Base-by-base conservation (phyloP, 1,140 invertebrate species). In the Bombus pascuorum region DNA sequence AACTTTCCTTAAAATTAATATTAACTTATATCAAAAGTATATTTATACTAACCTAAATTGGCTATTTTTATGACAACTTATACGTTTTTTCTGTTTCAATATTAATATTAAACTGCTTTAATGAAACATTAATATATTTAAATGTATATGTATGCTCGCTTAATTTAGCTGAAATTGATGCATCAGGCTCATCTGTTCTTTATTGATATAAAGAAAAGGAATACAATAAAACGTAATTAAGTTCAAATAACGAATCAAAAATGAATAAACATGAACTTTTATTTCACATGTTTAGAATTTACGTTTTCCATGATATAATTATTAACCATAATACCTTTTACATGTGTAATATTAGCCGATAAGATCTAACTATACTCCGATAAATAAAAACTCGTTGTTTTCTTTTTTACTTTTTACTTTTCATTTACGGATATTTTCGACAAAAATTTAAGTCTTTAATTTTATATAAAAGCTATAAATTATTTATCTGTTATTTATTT, bases 391-490 rank as follows among this genome's bases (percentile, higher is more conserved):
- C 66, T 62, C n/a, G 66, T 59, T 44, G 66, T 37, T 28, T 70
- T 9, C 44, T n/a, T 28, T 47, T 76, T 68, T 34, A 53, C 12
- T 12, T 18, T 18, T 47, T 47, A 47, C 47, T 47, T 18, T 47
- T 68, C 28, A 42, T 1, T 28, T 79, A 44, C 32, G n/a, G 71
- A 15, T 25, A 13, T 44, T 79, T 9, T 37, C 15, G n/a, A 71
- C n/a, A 6, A 84, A 47, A 79, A 44, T 72, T 59, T 2, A 42
- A 42, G 1, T 78, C 28, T 79, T 22, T 18, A 34, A 53, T 25
- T 57, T 59, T n/a, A 79, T 79, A 68, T 79, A 83, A 83, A 83
- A 77, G 44, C 59, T 75, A 75, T 82, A 53, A 37, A 57, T 53
- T 75, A 82, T 75, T 10, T 37, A 66, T 74, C 25, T 39, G 39